Evolutionary conservation across 2,113 vertebrate genomes (phyloP), one percentile per base, ranked within the genome.

Genomic region (Motacilla alba): DNA sequence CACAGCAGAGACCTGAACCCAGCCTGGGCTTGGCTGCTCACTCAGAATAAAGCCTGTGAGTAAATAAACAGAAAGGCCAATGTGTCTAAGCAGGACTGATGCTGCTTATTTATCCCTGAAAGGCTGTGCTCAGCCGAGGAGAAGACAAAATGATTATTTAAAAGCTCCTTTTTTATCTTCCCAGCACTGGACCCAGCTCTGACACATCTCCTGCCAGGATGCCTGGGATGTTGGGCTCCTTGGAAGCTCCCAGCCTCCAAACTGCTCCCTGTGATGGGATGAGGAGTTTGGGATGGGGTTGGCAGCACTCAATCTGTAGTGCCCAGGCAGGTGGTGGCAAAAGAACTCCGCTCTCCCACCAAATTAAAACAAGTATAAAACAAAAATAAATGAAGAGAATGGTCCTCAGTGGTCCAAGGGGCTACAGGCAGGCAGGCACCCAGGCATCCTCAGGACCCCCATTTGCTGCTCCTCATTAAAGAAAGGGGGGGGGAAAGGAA

Each of bases 61-160:
- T 69, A 87, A 97, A 92, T 87, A 85, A 93, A 94, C 52, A 74
- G 69, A 89, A 81, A 94, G 88, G 88, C 49, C 39, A 43, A 83
- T 2, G 15, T 10, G 72, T 72, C 92, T 95, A 78, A 97, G 91
- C 63, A 90, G 93, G 95, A 76, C 43, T 67, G 97, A 97, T 82
- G 82, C 85, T 64, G 50, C 94, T 93, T 68, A 83, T 96, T 97
- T 96, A 94, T 58, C 94, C 81, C 86, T 95, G 26, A 72, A 94
- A 96, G 93, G 89, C 81, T 79, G 93, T 18, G 23, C 96, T 96
- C 81, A 74, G 95, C 89, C 1, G 2, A 94, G 82, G 5, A 56
- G 92, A 84, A 92, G 89, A 98, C 90, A 95, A 96, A 95, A 96
- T 95, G 92, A 96, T 97, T 96, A 93, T 96, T 98, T 97, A 97